These are phyloP conservation scores for Sapayoa aenigma DNA, from an alignment of 2,113 vertebrate genomes.

Conservation along the genomic window DNA sequence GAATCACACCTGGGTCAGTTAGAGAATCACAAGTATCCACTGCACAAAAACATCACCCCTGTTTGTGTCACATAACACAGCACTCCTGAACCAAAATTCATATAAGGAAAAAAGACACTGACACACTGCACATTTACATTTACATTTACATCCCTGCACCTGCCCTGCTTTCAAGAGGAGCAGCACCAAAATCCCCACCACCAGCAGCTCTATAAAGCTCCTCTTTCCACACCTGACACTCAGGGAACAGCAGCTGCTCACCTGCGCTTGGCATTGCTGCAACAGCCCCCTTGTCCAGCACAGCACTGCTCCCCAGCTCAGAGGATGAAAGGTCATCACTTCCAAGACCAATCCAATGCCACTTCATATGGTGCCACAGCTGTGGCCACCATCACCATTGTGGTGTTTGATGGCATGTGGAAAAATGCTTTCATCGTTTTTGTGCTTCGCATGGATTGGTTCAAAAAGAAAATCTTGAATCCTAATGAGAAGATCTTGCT, in stretches of 20 bases:
- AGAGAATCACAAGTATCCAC: neutral
- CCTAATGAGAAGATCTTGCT: neutral
- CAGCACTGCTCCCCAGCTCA: neutral
- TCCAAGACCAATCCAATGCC: neutral
- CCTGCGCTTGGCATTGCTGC: neutral
- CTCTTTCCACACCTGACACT: neutral
- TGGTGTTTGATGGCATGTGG: neutral
- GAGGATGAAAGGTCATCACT: neutral
- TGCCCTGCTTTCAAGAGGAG: neutral
- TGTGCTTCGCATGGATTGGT: neutral
- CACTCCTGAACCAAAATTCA: neutral
- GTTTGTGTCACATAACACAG: neutral
- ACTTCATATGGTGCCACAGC: accelerated
- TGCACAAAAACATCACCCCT: neutral
- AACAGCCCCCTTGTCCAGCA: neutral
- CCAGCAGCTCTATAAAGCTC: neutral
- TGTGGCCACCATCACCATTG: neutral
- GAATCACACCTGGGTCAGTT: accelerated
- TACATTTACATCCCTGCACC: slow-evolving; percentile 37
- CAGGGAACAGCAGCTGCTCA: neutral
- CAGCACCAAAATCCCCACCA: neutral
- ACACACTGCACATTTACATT: slow-evolving; percentile 10
- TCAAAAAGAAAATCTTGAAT: neutral
- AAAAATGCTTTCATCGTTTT: neutral
- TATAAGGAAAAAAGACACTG: neutral